These are phyloP conservation scores for Sitta europaea DNA, from an alignment of 2,113 vertebrate genomes.

Conservation along the genomic window DNA sequence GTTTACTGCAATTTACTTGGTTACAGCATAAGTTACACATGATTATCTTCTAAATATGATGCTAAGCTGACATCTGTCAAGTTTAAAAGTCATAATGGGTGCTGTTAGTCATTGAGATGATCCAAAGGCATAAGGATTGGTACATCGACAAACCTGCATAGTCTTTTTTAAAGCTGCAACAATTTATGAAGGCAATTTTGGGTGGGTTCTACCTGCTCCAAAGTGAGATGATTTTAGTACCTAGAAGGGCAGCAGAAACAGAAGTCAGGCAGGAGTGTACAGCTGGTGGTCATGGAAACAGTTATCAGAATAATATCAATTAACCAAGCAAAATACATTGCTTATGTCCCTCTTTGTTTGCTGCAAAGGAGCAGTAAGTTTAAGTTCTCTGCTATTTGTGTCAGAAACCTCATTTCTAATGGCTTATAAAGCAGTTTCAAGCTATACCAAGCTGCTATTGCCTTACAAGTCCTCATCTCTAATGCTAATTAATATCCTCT, in stretches of 20 bases:
- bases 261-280: background rate
- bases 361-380: background rate
- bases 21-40: constrained; percentile 46
- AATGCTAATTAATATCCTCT: background rate
- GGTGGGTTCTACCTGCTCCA: background rate
- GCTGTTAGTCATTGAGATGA: constrained; percentile 27
- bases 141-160: background rate
- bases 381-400: background rate
- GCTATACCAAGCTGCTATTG: background rate
- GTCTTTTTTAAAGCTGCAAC: background rate
- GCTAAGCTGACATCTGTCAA: constrained; percentile 35
- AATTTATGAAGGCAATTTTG: background rate
- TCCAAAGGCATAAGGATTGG: background rate
- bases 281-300: background rate
- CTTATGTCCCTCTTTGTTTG: background rate
- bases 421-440: background rate
- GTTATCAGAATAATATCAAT: background rate
- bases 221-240: background rate
- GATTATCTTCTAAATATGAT: constrained; percentile 32
- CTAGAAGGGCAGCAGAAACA: background rate
- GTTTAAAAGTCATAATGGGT: constrained; percentile 52
- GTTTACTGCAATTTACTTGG: constrained; percentile 57
- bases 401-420: background rate
- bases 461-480: background rate
- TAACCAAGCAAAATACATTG: background rate